These are phyloP conservation scores for Dysmachus trigonus DNA, from an alignment of 2,888 invertebrate genomes.

Conservation along the genomic window DNA sequence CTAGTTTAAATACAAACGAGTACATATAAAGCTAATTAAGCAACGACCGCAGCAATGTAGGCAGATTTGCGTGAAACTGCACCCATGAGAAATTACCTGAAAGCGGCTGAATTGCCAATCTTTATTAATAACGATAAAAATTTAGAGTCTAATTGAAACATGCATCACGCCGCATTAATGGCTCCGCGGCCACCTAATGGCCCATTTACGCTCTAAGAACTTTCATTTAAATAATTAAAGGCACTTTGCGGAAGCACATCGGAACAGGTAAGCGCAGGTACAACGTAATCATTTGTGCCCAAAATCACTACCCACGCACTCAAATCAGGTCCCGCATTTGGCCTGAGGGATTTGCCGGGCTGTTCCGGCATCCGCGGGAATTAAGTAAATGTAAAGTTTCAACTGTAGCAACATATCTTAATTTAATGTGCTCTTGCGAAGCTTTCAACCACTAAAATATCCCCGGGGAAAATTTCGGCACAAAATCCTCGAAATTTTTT, in stretches of 20 bases:
- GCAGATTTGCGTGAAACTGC: neutral
- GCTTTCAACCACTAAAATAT: neutral
- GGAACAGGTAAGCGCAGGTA: neutral
- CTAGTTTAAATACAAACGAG: neutral
- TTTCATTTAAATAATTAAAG: slow-evolving; percentile 9
- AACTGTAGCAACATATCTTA: neutral
- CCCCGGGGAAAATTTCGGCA: neutral
- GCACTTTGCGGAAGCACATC: neutral
- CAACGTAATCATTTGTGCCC: neutral
- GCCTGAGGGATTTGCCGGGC: neutral
- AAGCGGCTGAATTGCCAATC: neutral
- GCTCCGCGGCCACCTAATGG: neutral
- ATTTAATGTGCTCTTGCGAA: neutral
- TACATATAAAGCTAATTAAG: neutral
- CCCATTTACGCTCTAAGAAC: neutral
- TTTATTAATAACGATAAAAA: slow-evolving; percentile 4
- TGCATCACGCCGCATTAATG: neutral
- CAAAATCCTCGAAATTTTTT: neutral
- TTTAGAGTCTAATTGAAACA: neutral
- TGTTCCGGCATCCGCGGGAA: neutral
- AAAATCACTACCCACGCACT: neutral
- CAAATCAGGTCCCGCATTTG: neutral
- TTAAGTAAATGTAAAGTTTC: neutral
- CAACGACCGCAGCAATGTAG: neutral
- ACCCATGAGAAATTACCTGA: neutral